Conservation (phyloP, 1,140 invertebrate genomes). For the Drosophila arawakana region DNA sequence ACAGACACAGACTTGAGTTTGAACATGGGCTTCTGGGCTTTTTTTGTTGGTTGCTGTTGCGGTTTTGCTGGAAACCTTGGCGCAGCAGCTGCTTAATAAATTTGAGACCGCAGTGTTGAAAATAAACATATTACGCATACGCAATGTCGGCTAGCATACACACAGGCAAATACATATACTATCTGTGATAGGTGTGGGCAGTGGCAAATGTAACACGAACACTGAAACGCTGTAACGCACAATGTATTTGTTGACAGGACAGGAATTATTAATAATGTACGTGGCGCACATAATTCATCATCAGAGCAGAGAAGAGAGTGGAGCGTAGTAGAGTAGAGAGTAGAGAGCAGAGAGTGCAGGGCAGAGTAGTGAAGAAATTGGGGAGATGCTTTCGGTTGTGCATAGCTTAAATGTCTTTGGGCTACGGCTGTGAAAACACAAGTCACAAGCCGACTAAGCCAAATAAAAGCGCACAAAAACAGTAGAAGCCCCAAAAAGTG, state of each 20-base stretch:
- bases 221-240: slow-evolving; percentile 45
- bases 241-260: slow-evolving; percentile 80
- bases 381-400: slow-evolving; percentile 21
- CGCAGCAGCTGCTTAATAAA: slow-evolving; percentile 61
- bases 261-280: slow-evolving; percentile 82
- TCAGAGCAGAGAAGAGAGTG: slow-evolving; percentile 41
- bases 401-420: slow-evolving; percentile 65
- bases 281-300: slow-evolving; percentile 81
- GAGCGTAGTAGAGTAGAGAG: neutral
- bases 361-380: slow-evolving; percentile 14
- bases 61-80: slow-evolving; percentile 2
- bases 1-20: slow-evolving; percentile 13
- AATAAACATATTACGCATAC: slow-evolving; percentile 78
- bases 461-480: slow-evolving; percentile 65
- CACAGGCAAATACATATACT: neutral
- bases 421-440: slow-evolving; percentile 66
- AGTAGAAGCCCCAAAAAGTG: slow-evolving; percentile 26
- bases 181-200: slow-evolving; percentile 11
- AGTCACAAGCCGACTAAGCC: slow-evolving; percentile 72
- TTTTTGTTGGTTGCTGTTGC: slow-evolving; percentile 28
- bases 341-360: neutral
- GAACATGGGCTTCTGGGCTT: slow-evolving; percentile 11
- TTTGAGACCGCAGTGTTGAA: slow-evolving; percentile 50
- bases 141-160: slow-evolving; percentile 43
- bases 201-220: slow-evolving; percentile 29